Base-by-base conservation (phyloP, 2,797 vertebrate genomes). In the Manis pentadactyla region DNA sequence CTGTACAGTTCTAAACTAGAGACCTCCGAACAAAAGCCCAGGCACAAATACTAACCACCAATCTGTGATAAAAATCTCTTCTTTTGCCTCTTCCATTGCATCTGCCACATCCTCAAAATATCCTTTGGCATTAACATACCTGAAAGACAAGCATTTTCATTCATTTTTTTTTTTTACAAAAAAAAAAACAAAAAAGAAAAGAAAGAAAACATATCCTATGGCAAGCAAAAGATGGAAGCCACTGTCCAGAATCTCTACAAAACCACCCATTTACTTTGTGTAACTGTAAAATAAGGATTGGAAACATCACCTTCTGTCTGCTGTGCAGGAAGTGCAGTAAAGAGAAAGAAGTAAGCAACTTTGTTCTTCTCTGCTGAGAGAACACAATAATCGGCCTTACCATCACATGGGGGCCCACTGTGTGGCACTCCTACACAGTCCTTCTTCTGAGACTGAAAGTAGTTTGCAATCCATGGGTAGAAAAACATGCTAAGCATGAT, bases 41-140 rank as follows among this genome's bases (percentile, higher is more conserved):
- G 0, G 0, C 4, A 31, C 2, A 77, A 96, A 97, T 98, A 99
- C 99, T 53, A 98, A 99, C 99, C 99, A 99, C 99, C 99, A 99
- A 97, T 99, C 99, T 1, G 99, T 99, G 98, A 99, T 99, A 98
- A 99, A 99, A 98, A 99, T 99, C 95, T 99, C 99, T 92, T 99
- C 99, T 89, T 98, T 99, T 17, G 99, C 99, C 14, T 99, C 99
- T 98, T 99, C 99, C 95, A 99, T 99, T 12, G 99, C 99, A 68
- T 99, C 97, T 0, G 99, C 99, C 0, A 99, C 99, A 2, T 99
- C 99, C 98, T 99, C 99, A 97, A 99, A 99, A 98, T 99, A 99
- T 2, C 98, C 98, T 97, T 99, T 99, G 1, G 99, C 99, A 39
- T 99, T 99, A 19, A 99, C 99, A 63, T 99, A 99, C 99, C 99